phyloP scores from a whole-genome alignment of 2,888 invertebrate species.

The Dorcus hopei region DNA sequence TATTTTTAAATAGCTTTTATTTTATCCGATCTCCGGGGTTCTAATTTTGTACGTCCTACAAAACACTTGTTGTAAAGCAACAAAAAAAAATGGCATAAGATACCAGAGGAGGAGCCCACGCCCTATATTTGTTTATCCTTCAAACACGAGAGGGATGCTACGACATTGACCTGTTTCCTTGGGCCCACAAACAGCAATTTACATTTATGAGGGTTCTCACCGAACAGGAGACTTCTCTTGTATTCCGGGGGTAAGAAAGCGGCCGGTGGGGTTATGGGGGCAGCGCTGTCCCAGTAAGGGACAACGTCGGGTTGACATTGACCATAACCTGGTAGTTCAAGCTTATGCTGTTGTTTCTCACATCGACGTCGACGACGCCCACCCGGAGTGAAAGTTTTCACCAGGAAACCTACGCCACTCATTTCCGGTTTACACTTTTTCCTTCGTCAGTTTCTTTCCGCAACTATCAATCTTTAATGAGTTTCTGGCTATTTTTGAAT shows the following conservation, averaged over 20 bases:
- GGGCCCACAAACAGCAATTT: neutral
- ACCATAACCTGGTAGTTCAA: slow-evolving; percentile 38
- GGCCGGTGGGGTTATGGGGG: slow-evolving; percentile 67
- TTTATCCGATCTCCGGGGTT: too few species aligned
- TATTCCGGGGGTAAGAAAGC: slow-evolving; percentile 64
- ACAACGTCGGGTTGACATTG: slow-evolving; percentile 54
- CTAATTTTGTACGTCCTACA: too few species aligned
- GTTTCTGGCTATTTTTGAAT: too few species aligned
- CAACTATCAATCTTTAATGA: neutral
- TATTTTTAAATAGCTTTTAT: too few species aligned
- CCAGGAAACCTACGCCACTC: slow-evolving; percentile 61
- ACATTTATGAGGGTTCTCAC: slow-evolving; percentile 16
- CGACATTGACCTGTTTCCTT: too few species aligned
- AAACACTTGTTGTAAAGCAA: too few species aligned
- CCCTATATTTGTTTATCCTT: too few species aligned
- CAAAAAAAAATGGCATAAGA: too few species aligned
- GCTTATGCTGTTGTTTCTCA: slow-evolving; percentile 57
- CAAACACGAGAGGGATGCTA: too few species aligned
- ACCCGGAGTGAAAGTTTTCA: slow-evolving; percentile 65
- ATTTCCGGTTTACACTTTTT: slow-evolving; percentile 41
- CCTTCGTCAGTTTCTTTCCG: too few species aligned
- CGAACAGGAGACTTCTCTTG: slow-evolving; percentile 38
- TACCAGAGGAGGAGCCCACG: too few species aligned
- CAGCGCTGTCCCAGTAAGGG: slow-evolving; percentile 57
- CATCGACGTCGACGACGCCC: slow-evolving; percentile 59